Percentiles rank a stretch among this genome's conserved stretches.
Evolutionary conservation across 2,797 vertebrate species (phyloP).

Genomic region (Cryptoblepharus egeriae): DNA sequence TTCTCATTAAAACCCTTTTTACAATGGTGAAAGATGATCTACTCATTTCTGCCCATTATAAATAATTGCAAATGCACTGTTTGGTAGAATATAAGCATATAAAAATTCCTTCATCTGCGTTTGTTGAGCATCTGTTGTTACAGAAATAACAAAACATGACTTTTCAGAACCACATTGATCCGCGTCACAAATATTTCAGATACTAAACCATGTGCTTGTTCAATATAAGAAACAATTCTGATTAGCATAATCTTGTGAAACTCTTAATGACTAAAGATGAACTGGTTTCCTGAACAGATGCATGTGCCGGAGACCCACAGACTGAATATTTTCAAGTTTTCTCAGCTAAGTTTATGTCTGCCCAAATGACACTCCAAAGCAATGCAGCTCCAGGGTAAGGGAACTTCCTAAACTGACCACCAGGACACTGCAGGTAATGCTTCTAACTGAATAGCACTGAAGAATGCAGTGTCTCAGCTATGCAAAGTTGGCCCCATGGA

Average conservation of each 20-base stretch:
- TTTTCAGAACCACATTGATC: neutral
- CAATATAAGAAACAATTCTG: too few species aligned
- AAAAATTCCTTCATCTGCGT: neutral
- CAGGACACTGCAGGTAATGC: too few species aligned
- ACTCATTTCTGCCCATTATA: neutral
- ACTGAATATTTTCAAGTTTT: too few species aligned
- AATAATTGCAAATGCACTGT: conserved; percentile 28
- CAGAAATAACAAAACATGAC: neutral
- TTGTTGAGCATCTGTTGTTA: neutral
- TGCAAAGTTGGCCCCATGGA: too few species aligned
- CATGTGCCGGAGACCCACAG: neutral
- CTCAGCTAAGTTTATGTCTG: too few species aligned
- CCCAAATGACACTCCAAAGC: too few species aligned
- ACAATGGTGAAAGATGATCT: neutral
- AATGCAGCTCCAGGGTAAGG: too few species aligned
- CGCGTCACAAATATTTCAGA: conserved; percentile 12
- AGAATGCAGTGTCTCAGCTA: too few species aligned
- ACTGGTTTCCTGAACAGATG: neutral
- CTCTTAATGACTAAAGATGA: neutral
- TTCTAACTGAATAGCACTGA: too few species aligned
- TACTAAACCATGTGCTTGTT: too few species aligned
- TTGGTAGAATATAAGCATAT: neutral
- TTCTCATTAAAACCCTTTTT: neutral
- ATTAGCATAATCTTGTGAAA: too few species aligned
- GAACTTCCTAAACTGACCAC: too few species aligned